Evolutionary conservation across 2,888 invertebrate genomes (phyloP).

Genomic region (Chloroclysta siterata): DNA sequence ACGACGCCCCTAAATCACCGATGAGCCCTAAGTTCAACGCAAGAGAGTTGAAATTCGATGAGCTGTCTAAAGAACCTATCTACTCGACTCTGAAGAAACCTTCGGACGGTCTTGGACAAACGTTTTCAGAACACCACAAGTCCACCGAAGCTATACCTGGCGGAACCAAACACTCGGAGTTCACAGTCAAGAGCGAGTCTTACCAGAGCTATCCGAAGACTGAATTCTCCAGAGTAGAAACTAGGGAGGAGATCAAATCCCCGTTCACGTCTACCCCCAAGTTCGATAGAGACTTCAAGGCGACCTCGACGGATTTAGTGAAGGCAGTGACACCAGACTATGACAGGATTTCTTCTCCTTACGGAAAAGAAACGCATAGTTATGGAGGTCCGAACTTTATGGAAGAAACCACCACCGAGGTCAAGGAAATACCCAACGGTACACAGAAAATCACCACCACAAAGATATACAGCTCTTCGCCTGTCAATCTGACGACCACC

Average conservation of each 20-base stretch:
- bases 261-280: conserved; percentile 77
- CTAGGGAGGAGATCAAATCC: conserved; percentile 68
- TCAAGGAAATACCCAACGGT: conserved; percentile 83
- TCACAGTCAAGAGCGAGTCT: conserved; percentile 71
- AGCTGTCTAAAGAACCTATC: conserved; percentile 65
- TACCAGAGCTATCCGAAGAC: conserved; percentile 75
- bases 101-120: conserved; percentile 74
- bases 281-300: conserved; percentile 60
- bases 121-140: conserved; percentile 74
- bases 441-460: conserved; percentile 84
- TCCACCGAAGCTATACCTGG: conserved; percentile 77
- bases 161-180: conserved; percentile 75
- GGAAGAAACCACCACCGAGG: conserved; percentile 82
- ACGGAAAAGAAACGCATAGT: conserved; percentile 71
- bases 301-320: conserved; percentile 64
- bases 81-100: conserved; percentile 74
- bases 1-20: conserved; percentile 72
- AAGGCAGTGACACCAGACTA: conserved; percentile 74
- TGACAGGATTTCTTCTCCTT: conserved; percentile 74
- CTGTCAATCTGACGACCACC: conserved; percentile 79
- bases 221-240: conserved; percentile 66
- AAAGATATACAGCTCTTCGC: conserved; percentile 84
- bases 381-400: conserved; percentile 77
- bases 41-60: conserved; percentile 76
- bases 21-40: conserved; percentile 82